Conservation (phyloP, 2,113 vertebrate genomes). For the Bagarius yarrelli region DNA sequence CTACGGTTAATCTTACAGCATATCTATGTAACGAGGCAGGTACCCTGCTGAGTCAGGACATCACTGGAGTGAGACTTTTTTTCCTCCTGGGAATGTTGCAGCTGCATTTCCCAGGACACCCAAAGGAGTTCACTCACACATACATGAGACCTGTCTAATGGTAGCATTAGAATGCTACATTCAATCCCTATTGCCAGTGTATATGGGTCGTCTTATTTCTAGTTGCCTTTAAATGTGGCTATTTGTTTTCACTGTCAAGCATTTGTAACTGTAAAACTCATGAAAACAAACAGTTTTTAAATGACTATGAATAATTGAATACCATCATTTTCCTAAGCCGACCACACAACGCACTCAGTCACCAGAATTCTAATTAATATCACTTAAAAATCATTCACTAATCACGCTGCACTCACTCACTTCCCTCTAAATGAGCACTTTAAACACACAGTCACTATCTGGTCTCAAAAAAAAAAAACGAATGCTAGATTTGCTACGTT, state of each 20-base stretch:
- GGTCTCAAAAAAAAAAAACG: too few species aligned
- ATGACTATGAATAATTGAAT: neutral
- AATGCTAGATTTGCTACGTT: too few species aligned
- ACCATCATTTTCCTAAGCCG: neutral
- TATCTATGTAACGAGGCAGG: neutral
- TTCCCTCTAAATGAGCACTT: too few species aligned
- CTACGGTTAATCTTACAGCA: neutral
- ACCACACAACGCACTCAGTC: too few species aligned
- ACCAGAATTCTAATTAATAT: too few species aligned
- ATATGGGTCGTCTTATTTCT: neutral
- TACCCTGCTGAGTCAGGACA: slow-evolving; percentile 23
- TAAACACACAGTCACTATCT: too few species aligned
- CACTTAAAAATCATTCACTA: too few species aligned
- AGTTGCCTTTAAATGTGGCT: neutral
- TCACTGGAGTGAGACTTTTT: neutral
- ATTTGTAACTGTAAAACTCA: neutral
- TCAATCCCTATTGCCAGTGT: neutral
- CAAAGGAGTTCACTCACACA: slow-evolving; percentile 7
- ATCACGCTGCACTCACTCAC: too few species aligned
- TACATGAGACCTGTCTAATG: neutral
- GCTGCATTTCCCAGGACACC: neutral
- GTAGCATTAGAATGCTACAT: neutral
- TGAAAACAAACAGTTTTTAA: neutral
- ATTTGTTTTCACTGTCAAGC: neutral
- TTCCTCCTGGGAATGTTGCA: neutral